Conservation (phyloP, 2,113 vertebrate genomes). For the Danionella cerebrum region DNA sequence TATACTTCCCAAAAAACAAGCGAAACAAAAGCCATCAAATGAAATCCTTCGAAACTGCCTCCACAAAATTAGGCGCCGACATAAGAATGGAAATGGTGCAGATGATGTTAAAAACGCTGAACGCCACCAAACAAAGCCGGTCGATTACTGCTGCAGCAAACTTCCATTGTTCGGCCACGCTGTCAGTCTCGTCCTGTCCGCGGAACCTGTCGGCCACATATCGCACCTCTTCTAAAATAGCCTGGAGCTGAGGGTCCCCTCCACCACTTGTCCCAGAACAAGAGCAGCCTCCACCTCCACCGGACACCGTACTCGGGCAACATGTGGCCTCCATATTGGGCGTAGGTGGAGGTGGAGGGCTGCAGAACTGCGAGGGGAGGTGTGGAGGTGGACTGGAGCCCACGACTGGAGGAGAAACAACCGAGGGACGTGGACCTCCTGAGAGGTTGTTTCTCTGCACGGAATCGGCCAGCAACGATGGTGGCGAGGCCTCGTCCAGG, state of each 20-base stretch:
- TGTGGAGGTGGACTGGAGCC: conserved; percentile 82
- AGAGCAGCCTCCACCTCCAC: conserved; percentile 62
- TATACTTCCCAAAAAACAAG: not conserved
- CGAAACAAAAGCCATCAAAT: conserved; percentile 46
- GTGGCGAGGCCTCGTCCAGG: conserved; percentile 56
- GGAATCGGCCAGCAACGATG: conserved; percentile 47
- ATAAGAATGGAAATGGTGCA: conserved; percentile 76
- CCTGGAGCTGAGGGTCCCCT: conserved; percentile 67
- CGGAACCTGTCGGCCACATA: conserved; percentile 68
- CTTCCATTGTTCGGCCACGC: conserved; percentile 68
- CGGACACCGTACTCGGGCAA: conserved; percentile 63
- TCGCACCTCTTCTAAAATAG: conserved; percentile 69
- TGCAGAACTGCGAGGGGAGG: conserved; percentile 64
- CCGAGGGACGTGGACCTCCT: conserved; percentile 44
- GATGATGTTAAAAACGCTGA: conserved; percentile 74
- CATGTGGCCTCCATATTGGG: conserved; percentile 57
- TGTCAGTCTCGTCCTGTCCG: conserved; percentile 61
- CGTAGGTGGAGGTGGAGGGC: conserved; percentile 53
- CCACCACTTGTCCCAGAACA: conserved; percentile 39
- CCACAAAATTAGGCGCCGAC: conserved; percentile 72
- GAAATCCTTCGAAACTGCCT: conserved; percentile 73
- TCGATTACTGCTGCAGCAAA: conserved; percentile 72
- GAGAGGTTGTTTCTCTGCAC: conserved; percentile 56
- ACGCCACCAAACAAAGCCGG: conserved; percentile 70
- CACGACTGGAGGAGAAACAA: conserved; percentile 49